phyloP scores from a whole-genome alignment of 2,113 vertebrate genomes.

The Oncorhynchus tshawytscha region DNA sequence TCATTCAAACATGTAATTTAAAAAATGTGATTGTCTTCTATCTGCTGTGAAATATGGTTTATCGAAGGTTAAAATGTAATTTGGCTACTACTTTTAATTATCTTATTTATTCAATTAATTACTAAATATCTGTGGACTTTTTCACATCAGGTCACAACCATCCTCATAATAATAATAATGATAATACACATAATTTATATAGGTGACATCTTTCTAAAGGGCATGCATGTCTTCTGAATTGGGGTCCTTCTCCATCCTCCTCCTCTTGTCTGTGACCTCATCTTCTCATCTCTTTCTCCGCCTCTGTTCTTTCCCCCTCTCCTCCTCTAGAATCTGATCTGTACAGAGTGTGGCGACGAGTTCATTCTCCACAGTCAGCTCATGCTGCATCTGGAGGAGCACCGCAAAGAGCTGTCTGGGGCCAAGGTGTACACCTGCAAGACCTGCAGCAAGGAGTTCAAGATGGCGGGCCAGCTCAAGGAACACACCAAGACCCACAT shows the following conservation, averaged over 20 bases:
- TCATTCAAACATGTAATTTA: too few relatives aligned
- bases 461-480: constrained; percentile 80
- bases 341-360: constrained; percentile 94
- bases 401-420: constrained; percentile 88
- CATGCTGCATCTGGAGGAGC: constrained; percentile 89
- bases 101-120: too few relatives aligned
- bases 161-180: too few relatives aligned
- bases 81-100: too few relatives aligned
- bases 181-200: too few relatives aligned
- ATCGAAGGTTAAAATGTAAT: too few relatives aligned
- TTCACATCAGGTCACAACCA: too few relatives aligned
- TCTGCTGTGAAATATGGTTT: too few relatives aligned
- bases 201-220: too few relatives aligned
- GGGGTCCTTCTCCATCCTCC: not conserved
- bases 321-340: constrained; percentile 87
- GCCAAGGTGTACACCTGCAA: constrained; percentile 82
- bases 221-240: too few relatives aligned
- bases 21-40: too few relatives aligned
- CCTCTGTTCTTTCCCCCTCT: not conserved
- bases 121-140: too few relatives aligned
- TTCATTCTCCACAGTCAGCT: constrained; percentile 96
- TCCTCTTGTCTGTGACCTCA: not conserved
- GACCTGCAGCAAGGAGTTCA: constrained; percentile 86
- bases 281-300: constrained; percentile 31
- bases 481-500: constrained; percentile 91